A percentile compares a stretch with the other conserved stretches of the same genome.
Conservation (phyloP, 2,113 vertebrate genomes). For the Solea solea region DNA sequence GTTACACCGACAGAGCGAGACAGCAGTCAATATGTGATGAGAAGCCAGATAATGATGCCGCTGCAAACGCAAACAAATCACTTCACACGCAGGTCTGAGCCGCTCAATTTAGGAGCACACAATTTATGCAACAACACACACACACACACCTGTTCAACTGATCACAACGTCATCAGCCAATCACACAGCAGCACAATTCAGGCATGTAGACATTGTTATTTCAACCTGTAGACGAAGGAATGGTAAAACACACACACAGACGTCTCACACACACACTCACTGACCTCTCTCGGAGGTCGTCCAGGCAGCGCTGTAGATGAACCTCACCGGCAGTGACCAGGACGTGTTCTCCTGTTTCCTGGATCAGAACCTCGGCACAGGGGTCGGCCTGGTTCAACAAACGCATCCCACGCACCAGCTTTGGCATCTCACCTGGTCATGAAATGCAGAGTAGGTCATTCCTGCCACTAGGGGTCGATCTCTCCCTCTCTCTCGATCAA, state of each 20-base stretch:
- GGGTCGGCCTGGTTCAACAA: conserved; percentile 97
- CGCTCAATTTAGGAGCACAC: conserved; percentile 8
- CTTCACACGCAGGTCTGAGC: not conserved
- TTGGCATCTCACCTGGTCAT: conserved; percentile 91
- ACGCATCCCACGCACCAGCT: conserved; percentile 94
- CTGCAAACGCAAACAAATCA: conserved; percentile 27
- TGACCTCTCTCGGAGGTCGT: conserved; percentile 93
- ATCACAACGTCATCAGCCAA: not conserved
- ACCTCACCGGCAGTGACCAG: conserved; percentile 96
- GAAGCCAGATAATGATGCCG: conserved; percentile 31
- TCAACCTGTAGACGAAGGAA: too few relatives aligned
- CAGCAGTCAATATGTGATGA: conserved; percentile 32
- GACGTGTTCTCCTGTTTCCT: conserved; percentile 97
- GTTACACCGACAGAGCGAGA: not conserved
- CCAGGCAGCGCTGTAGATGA: conserved; percentile 96
- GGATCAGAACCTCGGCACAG: conserved; percentile 93
- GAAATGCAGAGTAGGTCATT: not conserved
- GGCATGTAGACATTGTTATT: too few relatives aligned
- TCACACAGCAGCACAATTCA: too few relatives aligned
- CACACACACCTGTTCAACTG: not conserved
- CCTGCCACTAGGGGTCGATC: too few relatives aligned
- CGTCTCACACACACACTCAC: conserved; percentile 1
- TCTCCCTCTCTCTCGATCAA: too few relatives aligned
- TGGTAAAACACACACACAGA: not conserved
- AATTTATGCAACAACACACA: not conserved